Evolutionary conservation across 2,113 vertebrate genomes (phyloP), one percentile per base, ranked within the genome.

Genomic region (Aptenodytes forsteri): DNA sequence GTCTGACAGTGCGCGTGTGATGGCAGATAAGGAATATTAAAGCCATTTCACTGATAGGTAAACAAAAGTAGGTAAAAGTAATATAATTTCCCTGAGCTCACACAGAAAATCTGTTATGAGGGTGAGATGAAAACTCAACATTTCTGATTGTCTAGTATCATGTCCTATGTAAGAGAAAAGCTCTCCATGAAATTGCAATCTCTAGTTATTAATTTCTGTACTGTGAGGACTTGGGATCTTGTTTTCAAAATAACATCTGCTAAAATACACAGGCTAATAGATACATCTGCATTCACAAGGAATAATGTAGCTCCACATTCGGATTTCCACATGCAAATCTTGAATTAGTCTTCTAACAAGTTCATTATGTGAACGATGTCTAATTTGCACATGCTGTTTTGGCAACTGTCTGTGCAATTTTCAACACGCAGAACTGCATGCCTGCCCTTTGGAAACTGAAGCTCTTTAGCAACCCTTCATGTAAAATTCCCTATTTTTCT

Each of bases 351-450:
- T 94, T 94, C 89, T 96, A 96, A 96, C 94, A 96, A 93, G 95
- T 96, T 94, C 95, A 96, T 97, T 97, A 97, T 96, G 94, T 96
- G 95, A 96, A 86, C 3, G 82, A 83, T 83, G 96, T 91, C 93
- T 97, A 96, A 96, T 97, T 97, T 96, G 95, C 94, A 97, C 96
- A 95, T 94, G 96, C 93, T 97, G 91, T 96, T 97, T 96, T 97
- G 87, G 94, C 95, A 96, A 97, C 94, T 97, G 93, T 87, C 94
- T 94, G 89, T 88, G 93, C 93, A 91, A 91, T 96, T 96, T 97
- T 76, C 93, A 91, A 77, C 96, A 95, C 25, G 2, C 89, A 95
- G 89, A 94, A 80, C 93, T 96, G 89, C 64, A 72, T 93, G 94
- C 79, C 93, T 96, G 93, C 82, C 96, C 97, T 97, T 88, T 93